Conservation (phyloP, 92 coral and sea anemone genomes). For the Phymanthus crucifer region DNA sequence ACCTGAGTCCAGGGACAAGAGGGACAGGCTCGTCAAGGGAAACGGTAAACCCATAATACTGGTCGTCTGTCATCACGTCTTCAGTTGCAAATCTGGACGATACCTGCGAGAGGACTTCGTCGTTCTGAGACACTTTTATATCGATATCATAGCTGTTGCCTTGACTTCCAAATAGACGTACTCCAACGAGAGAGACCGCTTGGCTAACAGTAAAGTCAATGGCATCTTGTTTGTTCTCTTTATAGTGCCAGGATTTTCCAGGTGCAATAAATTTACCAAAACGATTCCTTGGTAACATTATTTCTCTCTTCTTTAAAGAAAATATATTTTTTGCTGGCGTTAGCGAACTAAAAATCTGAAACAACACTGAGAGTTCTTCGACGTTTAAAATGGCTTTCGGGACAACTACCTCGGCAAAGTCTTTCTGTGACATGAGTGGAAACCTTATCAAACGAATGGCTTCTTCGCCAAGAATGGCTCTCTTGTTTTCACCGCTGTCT, state of each 20-base stretch:
- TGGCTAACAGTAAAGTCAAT: not conserved
- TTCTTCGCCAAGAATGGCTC: conserved; percentile 37
- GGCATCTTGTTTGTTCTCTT: not conserved
- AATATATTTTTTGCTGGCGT: not conserved
- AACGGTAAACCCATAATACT: conserved; percentile 8
- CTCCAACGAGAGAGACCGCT: conserved; percentile 7
- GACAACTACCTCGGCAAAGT: conserved; percentile 43
- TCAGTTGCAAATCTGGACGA: not conserved
- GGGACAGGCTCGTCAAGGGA: not conserved
- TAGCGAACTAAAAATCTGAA: not conserved
- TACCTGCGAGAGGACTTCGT: not conserved
- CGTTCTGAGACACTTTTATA: not conserved
- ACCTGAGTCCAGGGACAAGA: not conserved
- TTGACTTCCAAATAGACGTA: not conserved
- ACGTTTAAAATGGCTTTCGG: not conserved
- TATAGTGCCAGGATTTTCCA: conserved; percentile 1
- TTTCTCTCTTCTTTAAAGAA: not conserved
- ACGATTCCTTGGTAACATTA: not conserved
- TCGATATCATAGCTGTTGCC: not conserved
- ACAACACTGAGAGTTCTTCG: not conserved
- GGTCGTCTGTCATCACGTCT: not conserved
- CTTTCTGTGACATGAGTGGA: conserved; percentile 50
- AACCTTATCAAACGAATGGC: conserved; percentile 35
- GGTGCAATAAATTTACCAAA: not conserved
- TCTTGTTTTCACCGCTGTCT: conserved; percentile 25